Evolutionary conservation across 2,888 invertebrate species (phyloP).

Genomic region (Spodoptera littoralis): DNA sequence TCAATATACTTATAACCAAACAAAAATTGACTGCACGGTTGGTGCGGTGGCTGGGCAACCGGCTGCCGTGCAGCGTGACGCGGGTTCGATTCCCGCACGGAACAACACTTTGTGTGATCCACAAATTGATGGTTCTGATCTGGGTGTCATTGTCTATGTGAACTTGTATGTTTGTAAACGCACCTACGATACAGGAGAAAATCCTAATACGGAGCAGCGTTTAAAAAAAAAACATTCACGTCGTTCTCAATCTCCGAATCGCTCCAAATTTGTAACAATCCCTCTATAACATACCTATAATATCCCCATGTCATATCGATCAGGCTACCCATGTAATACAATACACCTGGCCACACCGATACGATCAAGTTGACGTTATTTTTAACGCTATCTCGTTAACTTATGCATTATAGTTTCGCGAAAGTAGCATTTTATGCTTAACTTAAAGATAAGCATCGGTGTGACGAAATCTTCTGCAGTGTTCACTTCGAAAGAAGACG

Average conservation of each 20-base stretch:
- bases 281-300: slow-evolving; percentile 20
- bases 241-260: slow-evolving; percentile 8
- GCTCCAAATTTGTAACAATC: slow-evolving; percentile 25
- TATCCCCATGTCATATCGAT: slow-evolving; percentile 44
- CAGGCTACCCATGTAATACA: slow-evolving; percentile 41
- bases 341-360: slow-evolving; percentile 48
- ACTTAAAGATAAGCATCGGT: slow-evolving; percentile 52
- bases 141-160: no score
- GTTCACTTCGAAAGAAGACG: slow-evolving; percentile 42
- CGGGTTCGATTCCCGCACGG: no score
- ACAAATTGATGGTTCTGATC: no score
- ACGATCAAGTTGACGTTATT: slow-evolving; percentile 42
- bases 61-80: no score
- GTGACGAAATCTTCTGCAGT: slow-evolving; percentile 56
- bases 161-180: no score
- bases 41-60: no score
- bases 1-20: no score
- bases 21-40: no score
- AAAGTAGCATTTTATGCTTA: slow-evolving; percentile 46
- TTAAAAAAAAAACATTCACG: no score
- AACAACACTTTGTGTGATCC: no score
- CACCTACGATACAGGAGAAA: no score
- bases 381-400: slow-evolving; percentile 51
- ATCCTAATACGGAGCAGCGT: no score
- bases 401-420: slow-evolving; percentile 53